phyloP scores from a whole-genome alignment of 2,888 invertebrate species.

The Uropetala carovei region DNA sequence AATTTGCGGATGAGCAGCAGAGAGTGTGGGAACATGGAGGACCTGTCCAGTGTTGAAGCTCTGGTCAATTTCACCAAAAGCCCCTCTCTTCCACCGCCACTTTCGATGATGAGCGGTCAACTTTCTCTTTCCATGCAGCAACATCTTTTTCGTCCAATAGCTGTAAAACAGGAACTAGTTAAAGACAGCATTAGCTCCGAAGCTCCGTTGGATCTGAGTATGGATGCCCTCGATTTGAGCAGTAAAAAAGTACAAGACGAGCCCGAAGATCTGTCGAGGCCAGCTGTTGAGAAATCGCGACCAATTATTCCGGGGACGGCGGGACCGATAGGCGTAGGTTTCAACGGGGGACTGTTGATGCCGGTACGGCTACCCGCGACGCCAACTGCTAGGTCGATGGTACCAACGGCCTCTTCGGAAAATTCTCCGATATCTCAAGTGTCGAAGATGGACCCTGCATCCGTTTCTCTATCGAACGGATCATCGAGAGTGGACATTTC shows the following conservation, averaged over 20 bases:
- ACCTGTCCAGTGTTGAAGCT: conserved; percentile 64
- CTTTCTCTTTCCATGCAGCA: conserved; percentile 34
- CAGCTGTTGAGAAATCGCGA: conserved; percentile 49
- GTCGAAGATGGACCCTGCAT: conserved; percentile 33
- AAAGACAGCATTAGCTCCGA: conserved; percentile 70
- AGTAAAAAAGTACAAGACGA: conserved; percentile 79
- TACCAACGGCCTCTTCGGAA: conserved; percentile 15
- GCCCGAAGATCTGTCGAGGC: conserved; percentile 58
- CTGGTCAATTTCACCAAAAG: conserved; percentile 68
- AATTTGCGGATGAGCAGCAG: background rate
- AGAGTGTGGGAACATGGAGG: conserved; percentile 34
- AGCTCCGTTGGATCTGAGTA: conserved; percentile 84
- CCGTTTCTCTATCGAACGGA: conserved; percentile 19
- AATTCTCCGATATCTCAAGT: conserved; percentile 30
- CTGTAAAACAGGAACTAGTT: background rate
- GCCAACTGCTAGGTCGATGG: conserved; percentile 68
- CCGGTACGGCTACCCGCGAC: conserved; percentile 59
- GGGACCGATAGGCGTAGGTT: background rate
- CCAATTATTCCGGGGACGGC: conserved; percentile 54
- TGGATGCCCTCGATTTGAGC: conserved; percentile 89
- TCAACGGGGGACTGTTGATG: background rate
- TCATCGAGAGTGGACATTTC: conserved; percentile 65
- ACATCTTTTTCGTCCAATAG: conserved; percentile 36
- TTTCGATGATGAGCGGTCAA: conserved; percentile 38
- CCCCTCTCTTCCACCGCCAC: conserved; percentile 16